Percentiles rank a stretch among this genome's conserved stretches.
phyloP scores from a whole-genome alignment of 2,797 vertebrate species.

The Dryobates pubescens region DNA sequence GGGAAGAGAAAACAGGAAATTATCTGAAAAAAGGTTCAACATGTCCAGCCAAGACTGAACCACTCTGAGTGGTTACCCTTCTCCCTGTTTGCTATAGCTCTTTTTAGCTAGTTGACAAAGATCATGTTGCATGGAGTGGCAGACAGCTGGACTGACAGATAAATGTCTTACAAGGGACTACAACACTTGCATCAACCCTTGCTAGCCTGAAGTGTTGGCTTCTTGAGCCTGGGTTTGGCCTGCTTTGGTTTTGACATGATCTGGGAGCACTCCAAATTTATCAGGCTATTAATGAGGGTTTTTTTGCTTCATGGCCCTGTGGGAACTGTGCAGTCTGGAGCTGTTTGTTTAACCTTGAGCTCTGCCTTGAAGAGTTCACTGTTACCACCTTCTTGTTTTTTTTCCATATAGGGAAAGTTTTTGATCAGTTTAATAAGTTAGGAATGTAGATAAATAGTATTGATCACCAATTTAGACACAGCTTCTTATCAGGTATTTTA shows the following conservation, averaged over 20 bases:
- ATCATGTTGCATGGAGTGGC: not conserved
- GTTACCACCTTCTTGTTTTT: not conserved
- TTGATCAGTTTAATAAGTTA: not conserved
- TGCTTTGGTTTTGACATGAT: not conserved
- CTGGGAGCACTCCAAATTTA: not conserved
- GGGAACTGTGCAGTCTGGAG: not conserved
- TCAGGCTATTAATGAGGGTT: not conserved
- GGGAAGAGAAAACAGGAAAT: not conserved
- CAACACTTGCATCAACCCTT: not conserved
- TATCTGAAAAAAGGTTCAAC: not conserved
- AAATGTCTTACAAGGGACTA: not conserved
- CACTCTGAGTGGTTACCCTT: not conserved
- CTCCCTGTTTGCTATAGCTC: not conserved
- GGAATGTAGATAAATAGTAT: not conserved
- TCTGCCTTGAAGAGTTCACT: not conserved
- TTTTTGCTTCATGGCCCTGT: not conserved
- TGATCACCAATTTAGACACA: not conserved
- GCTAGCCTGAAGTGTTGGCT: not conserved
- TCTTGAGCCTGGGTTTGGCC: not conserved
- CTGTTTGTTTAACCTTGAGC: conserved; percentile 40
- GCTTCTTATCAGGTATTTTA: not conserved
- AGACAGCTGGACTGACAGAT: not conserved
- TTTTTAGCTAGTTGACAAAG: not conserved
- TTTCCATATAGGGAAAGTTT: not conserved
- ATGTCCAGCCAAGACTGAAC: not conserved